Evolutionary conservation across 2,797 vertebrate genomes (phyloP).

Genomic region (Premnoplex brunnescens): DNA sequence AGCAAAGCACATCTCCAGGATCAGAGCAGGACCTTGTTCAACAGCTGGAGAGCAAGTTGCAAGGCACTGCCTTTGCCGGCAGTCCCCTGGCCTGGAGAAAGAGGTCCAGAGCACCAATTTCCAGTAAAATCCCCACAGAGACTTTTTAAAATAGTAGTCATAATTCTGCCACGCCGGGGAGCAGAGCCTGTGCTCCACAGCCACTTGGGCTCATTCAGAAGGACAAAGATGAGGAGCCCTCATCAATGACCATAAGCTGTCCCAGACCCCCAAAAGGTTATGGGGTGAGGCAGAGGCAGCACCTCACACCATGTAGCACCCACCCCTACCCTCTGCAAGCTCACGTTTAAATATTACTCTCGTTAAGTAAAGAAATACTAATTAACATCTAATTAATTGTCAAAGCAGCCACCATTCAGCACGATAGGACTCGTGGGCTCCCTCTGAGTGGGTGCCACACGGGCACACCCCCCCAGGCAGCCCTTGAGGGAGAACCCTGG

Average conservation of each 20-base stretch:
- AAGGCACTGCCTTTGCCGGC: background rate
- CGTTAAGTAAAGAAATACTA: background rate
- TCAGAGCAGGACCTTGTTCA: background rate
- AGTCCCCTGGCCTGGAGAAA: accelerated
- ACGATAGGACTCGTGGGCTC: accelerated
- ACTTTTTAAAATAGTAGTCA: accelerated
- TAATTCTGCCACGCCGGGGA: background rate
- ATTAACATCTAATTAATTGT: accelerated
- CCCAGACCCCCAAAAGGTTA: background rate
- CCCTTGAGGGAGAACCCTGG: accelerated
- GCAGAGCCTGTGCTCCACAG: background rate
- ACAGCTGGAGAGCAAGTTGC: background rate
- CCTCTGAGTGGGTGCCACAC: background rate
- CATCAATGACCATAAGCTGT: accelerated
- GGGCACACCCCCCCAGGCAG: accelerated
- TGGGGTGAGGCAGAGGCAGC: background rate
- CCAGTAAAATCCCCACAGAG: background rate
- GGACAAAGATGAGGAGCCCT: background rate
- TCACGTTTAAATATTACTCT: accelerated
- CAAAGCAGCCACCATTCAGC: background rate
- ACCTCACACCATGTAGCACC: background rate
- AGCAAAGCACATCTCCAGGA: background rate
- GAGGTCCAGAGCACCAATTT: background rate
- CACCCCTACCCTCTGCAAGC: no score
- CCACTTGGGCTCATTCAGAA: background rate